A percentile compares a stretch with the other conserved stretches of the same genome.
These are phyloP conservation scores for Octonoba sinensis DNA, from an alignment of 2,888 invertebrate genomes.

Conservation along the genomic window DNA sequence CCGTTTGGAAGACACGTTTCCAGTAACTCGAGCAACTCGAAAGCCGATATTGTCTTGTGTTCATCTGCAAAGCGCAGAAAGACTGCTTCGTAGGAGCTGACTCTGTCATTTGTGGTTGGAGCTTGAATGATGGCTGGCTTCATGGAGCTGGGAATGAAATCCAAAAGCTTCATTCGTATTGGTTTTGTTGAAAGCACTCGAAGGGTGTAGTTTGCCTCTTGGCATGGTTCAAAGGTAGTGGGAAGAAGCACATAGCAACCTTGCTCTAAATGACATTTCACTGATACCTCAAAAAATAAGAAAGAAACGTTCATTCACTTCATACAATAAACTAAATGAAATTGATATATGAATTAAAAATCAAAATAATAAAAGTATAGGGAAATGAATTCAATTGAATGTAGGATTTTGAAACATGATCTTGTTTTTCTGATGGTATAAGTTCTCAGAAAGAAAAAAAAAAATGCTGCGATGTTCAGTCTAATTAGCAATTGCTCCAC, in stretches of 20 bases:
- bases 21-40: slow-evolving; percentile 88
- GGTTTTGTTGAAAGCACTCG: slow-evolving; percentile 84
- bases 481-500: too few relatives aligned
- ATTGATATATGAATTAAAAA: not conserved
- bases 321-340: not conserved
- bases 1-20: slow-evolving; percentile 91
- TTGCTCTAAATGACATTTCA: slow-evolving; percentile 82
- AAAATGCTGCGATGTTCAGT: too few relatives aligned
- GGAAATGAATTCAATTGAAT: too few relatives aligned
- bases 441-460: too few relatives aligned
- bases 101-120: slow-evolving; percentile 76
- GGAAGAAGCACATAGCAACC: slow-evolving; percentile 88
- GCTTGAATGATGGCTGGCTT: slow-evolving; percentile 78
- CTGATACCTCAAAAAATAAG: slow-evolving; percentile 74
- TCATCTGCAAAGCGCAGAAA: slow-evolving; percentile 92
- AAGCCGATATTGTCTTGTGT: slow-evolving; percentile 89
- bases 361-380: too few relatives aligned
- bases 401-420: too few relatives aligned
- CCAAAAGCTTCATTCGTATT: slow-evolving; percentile 79
- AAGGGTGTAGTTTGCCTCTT: slow-evolving; percentile 89
- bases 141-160: slow-evolving; percentile 78
- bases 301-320: not conserved
- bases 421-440: too few relatives aligned
- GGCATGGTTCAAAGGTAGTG: slow-evolving; percentile 90
- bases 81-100: slow-evolving; percentile 88